Evolutionary conservation across 1,140 invertebrate species (phyloP), one percentile per base, ranked within the genome.

Genomic region (Acromyrmex echinatior): DNA sequence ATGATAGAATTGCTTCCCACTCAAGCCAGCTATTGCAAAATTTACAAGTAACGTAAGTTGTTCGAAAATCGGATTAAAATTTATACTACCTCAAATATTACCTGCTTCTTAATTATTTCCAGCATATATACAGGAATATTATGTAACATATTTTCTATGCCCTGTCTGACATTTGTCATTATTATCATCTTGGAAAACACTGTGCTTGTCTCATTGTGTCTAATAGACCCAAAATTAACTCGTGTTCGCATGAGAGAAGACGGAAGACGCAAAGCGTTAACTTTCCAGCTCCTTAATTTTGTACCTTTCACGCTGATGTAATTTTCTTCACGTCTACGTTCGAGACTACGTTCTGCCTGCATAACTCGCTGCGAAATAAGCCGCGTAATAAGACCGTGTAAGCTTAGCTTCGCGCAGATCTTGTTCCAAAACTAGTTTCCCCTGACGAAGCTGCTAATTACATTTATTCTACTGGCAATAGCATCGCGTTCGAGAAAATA

Each of bases 331-430:
- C 25, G 56, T 82, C 56, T 74, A 58, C 80, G 56, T 84, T 74
- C 56, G 53, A 49, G 80, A 51, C 35, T 74, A 66, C 49, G 56
- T 51, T 62, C 56, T 51, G 25, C 70, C 39, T 16, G 80, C 80
- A 82, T 82, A 82, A 82, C 35, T 74, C 56, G 51, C 39, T 49
- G 28, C 56, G 70, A 84, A 84, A 84, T 84, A 84, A 84, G 80
- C 80, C 39, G 80, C 56, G 70, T 84, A 84, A 74, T 76, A 74
- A 84, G 80, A 84, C 25, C 80, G 68, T 84, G 70, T 84, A 84
- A 84, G 80, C 80, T 84, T 74, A 76, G 80, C 65, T 45, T 28
- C 49, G 31, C 14, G 14, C 14, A 62, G 56, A 84, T 62, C 80
- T 56, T 31, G 56, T 63, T 35, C 56, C n/a, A 71, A 84, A 84